A percentile compares a stretch with the other conserved stretches of the same genome.
These are phyloP conservation scores for Microctenopoma lineatum DNA, from an alignment of 2,797 vertebrate genomes.

Conservation along the genomic window DNA sequence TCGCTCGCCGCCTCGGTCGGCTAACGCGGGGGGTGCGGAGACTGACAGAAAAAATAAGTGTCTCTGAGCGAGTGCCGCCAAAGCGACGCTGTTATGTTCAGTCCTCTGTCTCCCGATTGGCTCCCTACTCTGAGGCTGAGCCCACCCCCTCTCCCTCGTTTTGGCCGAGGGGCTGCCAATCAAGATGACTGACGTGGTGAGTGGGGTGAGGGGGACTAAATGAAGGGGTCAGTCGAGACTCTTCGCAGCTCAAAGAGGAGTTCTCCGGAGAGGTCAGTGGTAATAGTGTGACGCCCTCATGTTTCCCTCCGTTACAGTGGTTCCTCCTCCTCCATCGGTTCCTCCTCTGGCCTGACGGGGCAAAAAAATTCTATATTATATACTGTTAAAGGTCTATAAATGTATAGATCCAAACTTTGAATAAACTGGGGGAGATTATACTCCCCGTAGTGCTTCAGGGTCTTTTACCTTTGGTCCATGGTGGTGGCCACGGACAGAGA, in stretches of 20 bases:
- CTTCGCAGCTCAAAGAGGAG: conserved; percentile 67
- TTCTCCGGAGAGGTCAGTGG: conserved; percentile 76
- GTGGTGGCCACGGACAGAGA: conserved; percentile 91
- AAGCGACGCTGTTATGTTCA: conserved; percentile 61
- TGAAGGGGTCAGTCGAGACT: conserved; percentile 79
- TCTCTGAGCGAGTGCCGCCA: conserved; percentile 65
- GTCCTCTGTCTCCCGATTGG: conserved; percentile 80
- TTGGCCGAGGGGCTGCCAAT: conserved; percentile 72
- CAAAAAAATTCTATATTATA: background rate
- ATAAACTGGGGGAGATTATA: background rate
- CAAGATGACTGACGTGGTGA: conserved; percentile 75
- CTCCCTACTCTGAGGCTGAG: conserved; percentile 78
- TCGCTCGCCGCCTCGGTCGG: conserved; percentile 47
- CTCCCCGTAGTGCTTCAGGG: background rate
- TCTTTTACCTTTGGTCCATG: conserved; percentile 87
- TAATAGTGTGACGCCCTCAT: conserved; percentile 65
- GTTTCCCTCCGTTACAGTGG: conserved; percentile 87
- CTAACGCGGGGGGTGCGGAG: conserved; percentile 57
- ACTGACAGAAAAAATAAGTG: conserved; percentile 71
- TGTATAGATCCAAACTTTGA: too few relatives aligned
- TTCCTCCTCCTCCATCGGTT: conserved; percentile 96
- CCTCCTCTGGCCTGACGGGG: conserved; percentile 87
- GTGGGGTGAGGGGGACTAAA: conserved; percentile 75
- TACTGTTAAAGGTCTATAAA: too few relatives aligned
- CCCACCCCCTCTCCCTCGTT: conserved; percentile 73